These are phyloP conservation scores for Callosobruchus maculatus DNA, from an alignment of 2,888 invertebrate species.

Conservation along the genomic window DNA sequence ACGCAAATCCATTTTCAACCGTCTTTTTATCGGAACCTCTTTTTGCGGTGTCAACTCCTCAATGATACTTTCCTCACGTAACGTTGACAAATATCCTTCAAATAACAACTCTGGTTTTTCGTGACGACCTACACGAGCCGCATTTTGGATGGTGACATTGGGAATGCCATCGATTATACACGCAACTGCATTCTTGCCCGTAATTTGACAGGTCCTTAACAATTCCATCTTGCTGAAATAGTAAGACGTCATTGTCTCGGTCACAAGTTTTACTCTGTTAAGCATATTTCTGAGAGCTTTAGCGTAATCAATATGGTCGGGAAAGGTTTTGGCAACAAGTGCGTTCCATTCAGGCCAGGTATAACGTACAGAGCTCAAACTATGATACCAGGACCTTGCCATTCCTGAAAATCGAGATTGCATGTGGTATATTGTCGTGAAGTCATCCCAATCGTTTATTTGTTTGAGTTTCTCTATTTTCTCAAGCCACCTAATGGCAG, in stretches of 20 bases:
- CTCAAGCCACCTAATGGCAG: conserved; percentile 19
- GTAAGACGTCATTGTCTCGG: conserved; percentile 17
- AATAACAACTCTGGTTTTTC: conserved; percentile 10
- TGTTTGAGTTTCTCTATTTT: conserved; percentile 24
- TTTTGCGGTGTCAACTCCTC: not conserved
- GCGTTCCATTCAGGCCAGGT: conserved; percentile 25
- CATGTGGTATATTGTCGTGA: conserved; percentile 20
- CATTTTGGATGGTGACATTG: conserved; percentile 11
- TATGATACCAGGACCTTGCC: conserved; percentile 25
- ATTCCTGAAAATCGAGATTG: conserved; percentile 20
- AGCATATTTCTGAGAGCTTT: conserved; percentile 15
- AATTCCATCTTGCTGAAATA: conserved; percentile 27
- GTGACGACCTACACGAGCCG: conserved; percentile 14
- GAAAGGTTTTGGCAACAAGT: conserved; percentile 19
- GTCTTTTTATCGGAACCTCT: too few species aligned
- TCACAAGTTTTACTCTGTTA: conserved; percentile 7
- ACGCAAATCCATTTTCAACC: not conserved
- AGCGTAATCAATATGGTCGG: conserved; percentile 19
- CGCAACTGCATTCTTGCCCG: conserved; percentile 11
- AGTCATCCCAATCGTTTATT: conserved; percentile 22
- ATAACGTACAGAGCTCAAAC: conserved; percentile 11
- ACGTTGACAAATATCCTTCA: conserved; percentile 15
- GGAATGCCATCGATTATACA: conserved; percentile 14
- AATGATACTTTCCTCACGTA: conserved; percentile 9
- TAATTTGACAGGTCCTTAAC: conserved; percentile 9